Evolutionary conservation across 2,888 invertebrate genomes (phyloP), one percentile per base, ranked within the genome.

Genomic region (Drosophila imparisetae): DNA sequence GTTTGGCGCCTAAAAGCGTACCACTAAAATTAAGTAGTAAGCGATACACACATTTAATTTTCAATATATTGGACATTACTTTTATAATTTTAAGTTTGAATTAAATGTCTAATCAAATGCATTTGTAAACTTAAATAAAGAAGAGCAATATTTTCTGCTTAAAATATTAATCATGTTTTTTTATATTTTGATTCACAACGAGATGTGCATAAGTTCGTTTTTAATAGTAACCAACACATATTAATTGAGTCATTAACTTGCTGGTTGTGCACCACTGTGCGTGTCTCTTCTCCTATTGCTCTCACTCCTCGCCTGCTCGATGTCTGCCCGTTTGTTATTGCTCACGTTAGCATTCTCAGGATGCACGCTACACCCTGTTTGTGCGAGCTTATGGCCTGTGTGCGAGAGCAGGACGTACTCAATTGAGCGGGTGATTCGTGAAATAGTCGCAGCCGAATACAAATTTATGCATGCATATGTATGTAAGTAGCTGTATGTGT

Each of bases 331-430:
- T 75, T 75, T 77, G 68, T 70, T 83, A 73, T 75, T 79, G 77
- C 77, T 72, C 83, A 81, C 75, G 79, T 76, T 81, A 75, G 68
- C 68, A 71, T 78, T 74, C 73, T 65, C 69, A 75, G 80, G 75
- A 75, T 66, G 52, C 54, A 64, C 72, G 29, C 79, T 72, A 75
- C 78, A 64, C 72, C 52, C 40, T 53, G 62, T 38, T 48, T 66
- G 63, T 42, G 54, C 18, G 59, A 32, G 21, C 70, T 70, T 63
- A 63, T 62, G 15, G 30, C 4, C 27, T 34, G 15, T n/a, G 18
- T 2, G 13, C 21, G 15, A 15, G 34, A 34, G 34, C 10, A 40
- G 59, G 45, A 30, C 45, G n/a, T 38, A 48, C 36, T n/a, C 15
- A 52, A 29, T 49, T 36, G 50, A 36, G 38, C 30, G 32, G 55